Conservation (phyloP, 2,888 invertebrate species). For the Hirudinaria manillensis region DNA sequence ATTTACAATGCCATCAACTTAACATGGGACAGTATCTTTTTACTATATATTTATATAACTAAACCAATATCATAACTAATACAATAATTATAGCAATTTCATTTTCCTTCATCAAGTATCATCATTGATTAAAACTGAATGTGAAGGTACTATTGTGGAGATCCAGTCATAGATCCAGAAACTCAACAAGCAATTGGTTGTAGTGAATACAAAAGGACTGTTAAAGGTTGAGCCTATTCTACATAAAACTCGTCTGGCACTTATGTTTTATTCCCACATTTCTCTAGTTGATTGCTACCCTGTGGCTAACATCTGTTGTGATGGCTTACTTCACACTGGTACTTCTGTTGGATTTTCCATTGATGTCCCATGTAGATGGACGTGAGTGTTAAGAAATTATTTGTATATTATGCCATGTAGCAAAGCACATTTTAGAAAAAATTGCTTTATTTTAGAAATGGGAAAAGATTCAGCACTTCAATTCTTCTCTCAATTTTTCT, state of each 20-base stretch:
- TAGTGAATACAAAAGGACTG: conserved; percentile 67
- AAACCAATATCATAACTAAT: background rate
- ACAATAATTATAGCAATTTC: too few relatives aligned
- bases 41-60: background rate
- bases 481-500: conserved; percentile 87
- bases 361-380: conserved; percentile 85
- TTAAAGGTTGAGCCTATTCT: conserved; percentile 61
- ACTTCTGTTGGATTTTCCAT: conserved; percentile 65
- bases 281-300: conserved; percentile 64
- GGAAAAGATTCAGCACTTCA: conserved; percentile 84
- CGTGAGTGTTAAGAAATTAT: conserved; percentile 63
- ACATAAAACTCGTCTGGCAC: too few relatives aligned
- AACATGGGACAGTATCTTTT: conserved; percentile 48
- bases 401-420: background rate
- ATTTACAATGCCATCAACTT: conserved; percentile 42
- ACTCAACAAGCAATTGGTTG: conserved; percentile 83
- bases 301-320: conserved; percentile 74
- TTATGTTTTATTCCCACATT: background rate
- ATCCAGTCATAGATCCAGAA: conserved; percentile 68
- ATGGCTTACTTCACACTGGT: conserved; percentile 67
- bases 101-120: too few relatives aligned
- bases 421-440: too few relatives aligned
- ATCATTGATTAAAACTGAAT: background rate
- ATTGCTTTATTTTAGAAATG: conserved; percentile 65
- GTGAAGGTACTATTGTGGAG: conserved; percentile 57